A percentile compares a stretch with the other conserved stretches of the same genome.
Evolutionary conservation across 2,888 invertebrate genomes (phyloP).

Genomic region (Schizotus pectinicornis): DNA sequence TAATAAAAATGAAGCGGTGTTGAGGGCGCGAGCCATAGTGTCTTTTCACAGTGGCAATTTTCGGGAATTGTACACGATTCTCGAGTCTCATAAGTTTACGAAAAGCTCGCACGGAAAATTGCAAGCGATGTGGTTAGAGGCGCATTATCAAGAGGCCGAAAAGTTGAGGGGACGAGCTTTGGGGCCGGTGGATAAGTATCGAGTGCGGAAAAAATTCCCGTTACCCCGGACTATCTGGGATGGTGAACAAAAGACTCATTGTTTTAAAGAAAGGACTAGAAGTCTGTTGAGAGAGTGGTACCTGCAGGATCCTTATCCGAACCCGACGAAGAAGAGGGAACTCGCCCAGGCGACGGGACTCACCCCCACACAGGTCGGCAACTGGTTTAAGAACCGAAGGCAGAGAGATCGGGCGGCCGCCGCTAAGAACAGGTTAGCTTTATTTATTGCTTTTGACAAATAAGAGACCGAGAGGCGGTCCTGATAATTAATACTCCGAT

Average conservation of each 20-base stretch:
- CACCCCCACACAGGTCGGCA: slow-evolving; percentile 92
- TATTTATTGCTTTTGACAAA: slow-evolving; percentile 38
- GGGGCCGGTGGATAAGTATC: slow-evolving; percentile 92
- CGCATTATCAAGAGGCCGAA: slow-evolving; percentile 93
- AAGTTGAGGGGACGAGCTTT: slow-evolving; percentile 87
- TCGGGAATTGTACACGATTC: slow-evolving; percentile 85
- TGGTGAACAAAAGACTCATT: slow-evolving; percentile 95
- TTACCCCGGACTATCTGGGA: slow-evolving; percentile 93
- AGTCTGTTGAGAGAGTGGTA: slow-evolving; percentile 97
- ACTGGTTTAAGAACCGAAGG: slow-evolving; percentile 91
- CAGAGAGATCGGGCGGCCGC: slow-evolving; percentile 90
- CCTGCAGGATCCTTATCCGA: slow-evolving; percentile 95
- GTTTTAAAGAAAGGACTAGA: slow-evolving; percentile 95
- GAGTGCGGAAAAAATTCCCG: slow-evolving; percentile 92
- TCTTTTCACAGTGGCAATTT: slow-evolving; percentile 91
- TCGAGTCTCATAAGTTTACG: slow-evolving; percentile 89
- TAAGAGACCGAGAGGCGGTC: slow-evolving; percentile 35
- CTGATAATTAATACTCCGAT: slow-evolving; percentile 37
- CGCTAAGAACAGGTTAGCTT: slow-evolving; percentile 91
- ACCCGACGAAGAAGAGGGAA: slow-evolving; percentile 91
- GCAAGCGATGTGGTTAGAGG: slow-evolving; percentile 92
- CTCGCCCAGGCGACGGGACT: slow-evolving; percentile 89
- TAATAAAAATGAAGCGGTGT: slow-evolving; percentile 85
- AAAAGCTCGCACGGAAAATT: slow-evolving; percentile 88
- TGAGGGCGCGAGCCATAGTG: slow-evolving; percentile 85